A percentile compares a stretch with the other conserved stretches of the same genome.
phyloP scores from a whole-genome alignment of 2,113 vertebrate species.

The Acrocephalus arundinaceus region DNA sequence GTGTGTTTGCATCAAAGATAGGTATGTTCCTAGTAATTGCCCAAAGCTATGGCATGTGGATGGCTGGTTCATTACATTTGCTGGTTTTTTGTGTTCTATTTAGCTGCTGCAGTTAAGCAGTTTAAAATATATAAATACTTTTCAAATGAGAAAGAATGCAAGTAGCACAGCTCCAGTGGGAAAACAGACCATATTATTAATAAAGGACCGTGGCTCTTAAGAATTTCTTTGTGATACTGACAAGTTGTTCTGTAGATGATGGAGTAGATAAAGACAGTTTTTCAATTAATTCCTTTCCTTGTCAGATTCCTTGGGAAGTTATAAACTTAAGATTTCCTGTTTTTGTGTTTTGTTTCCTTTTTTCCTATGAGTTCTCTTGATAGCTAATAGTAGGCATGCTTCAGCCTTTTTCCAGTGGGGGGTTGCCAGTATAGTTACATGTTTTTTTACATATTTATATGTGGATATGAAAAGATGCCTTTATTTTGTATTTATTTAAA shows the following conservation, averaged over 20 bases:
- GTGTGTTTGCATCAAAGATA: neutral
- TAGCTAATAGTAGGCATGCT: neutral
- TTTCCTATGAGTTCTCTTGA: neutral
- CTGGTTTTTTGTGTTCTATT: neutral
- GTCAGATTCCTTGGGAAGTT: neutral
- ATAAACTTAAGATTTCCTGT: neutral
- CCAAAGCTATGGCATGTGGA: neutral
- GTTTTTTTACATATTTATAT: neutral
- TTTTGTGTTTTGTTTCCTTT: neutral
- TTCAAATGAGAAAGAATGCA: neutral
- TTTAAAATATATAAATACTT: constrained; percentile 10
- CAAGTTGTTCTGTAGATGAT: neutral
- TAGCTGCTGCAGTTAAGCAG: neutral
- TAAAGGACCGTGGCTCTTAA: neutral
- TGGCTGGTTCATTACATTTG: neutral
- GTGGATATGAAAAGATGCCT: neutral
- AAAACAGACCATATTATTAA: neutral
- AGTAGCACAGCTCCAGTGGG: neutral
- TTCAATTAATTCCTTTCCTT: neutral
- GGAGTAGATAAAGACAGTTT: neutral
- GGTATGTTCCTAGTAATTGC: neutral
- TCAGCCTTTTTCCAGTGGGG: neutral
- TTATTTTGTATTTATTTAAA: neutral
- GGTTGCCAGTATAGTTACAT: neutral
- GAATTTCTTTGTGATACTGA: neutral